Percentiles rank a stretch among this genome's conserved stretches.
These are phyloP conservation scores for Anarhynchus alexandrinus DNA, from an alignment of 2,113 vertebrate species.

Conservation along the genomic window DNA sequence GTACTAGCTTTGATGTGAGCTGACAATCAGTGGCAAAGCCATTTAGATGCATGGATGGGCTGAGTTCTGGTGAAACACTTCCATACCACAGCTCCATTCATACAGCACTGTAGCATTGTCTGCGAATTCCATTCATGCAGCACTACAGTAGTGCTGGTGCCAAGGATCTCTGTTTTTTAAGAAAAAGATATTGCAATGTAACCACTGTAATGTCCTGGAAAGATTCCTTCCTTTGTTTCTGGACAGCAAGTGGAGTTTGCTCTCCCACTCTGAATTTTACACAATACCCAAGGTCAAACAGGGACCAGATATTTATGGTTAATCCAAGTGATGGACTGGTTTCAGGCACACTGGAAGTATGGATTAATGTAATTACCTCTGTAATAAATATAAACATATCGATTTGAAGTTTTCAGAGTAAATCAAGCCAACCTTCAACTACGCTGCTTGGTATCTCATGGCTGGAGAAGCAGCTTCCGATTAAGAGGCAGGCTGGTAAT, in stretches of 20 bases:
- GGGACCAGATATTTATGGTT: neutral
- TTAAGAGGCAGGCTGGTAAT: neutral
- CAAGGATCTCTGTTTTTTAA: neutral
- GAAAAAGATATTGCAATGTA: conserved; percentile 18
- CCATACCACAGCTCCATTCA: conserved; percentile 3
- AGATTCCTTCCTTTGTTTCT: conserved; percentile 24
- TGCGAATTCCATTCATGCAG: conserved; percentile 37
- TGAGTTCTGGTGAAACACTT: neutral
- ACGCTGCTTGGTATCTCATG: neutral
- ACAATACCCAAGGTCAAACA: neutral
- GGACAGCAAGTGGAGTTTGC: neutral
- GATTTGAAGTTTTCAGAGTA: neutral
- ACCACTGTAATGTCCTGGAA: conserved; percentile 20
- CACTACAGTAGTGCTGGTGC: neutral
- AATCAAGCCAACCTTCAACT: neutral
- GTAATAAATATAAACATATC: neutral
- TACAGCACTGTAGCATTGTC: neutral
- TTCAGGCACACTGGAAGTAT: neutral
- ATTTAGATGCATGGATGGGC: neutral
- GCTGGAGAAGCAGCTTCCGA: neutral
- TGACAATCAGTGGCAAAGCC: neutral
- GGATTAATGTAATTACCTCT: neutral
- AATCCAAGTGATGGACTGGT: neutral
- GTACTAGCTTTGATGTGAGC: neutral
- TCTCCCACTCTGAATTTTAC: neutral